Evolutionary conservation across 2,888 invertebrate genomes (phyloP).

Genomic region (Pilophorus perplexus): DNA sequence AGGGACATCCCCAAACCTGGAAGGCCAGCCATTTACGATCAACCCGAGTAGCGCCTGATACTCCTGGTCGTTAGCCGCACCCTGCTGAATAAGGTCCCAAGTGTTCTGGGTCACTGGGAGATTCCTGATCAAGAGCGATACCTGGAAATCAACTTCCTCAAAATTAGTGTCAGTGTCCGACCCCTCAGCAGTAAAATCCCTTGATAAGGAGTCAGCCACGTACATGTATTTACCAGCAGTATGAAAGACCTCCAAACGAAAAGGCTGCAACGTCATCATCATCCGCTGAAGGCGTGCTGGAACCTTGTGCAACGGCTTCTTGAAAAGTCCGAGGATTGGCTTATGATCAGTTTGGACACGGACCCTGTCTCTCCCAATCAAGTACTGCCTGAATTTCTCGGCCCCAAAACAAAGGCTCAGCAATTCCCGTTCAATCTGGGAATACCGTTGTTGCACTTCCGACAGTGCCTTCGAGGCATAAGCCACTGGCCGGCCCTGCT

Average conservation of each 20-base stretch:
- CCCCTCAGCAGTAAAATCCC: neutral
- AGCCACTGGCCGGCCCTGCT: constrained; percentile 50
- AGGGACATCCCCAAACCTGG: neutral
- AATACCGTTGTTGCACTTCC: constrained; percentile 50
- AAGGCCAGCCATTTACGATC: constrained; percentile 3
- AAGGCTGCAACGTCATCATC: constrained; percentile 28
- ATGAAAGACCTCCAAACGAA: neutral
- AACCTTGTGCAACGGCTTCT: constrained; percentile 40
- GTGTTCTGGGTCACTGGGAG: constrained; percentile 45
- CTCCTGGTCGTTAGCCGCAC: constrained; percentile 33
- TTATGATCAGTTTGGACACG: constrained; percentile 38
- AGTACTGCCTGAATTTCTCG: constrained; percentile 51
- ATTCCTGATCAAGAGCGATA: constrained; percentile 44
- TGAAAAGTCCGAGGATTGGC: constrained; percentile 35
- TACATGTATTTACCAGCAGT: neutral
- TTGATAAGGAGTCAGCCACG: neutral
- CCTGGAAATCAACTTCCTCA: constrained; percentile 39
- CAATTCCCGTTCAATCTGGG: constrained; percentile 53
- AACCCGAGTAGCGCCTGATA: neutral
- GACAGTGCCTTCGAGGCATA: constrained; percentile 50
- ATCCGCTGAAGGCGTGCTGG: constrained; percentile 40
- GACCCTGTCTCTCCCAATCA: constrained; percentile 39
- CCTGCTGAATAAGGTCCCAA: constrained; percentile 42
- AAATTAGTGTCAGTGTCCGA: neutral
- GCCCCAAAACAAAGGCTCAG: constrained; percentile 46